A percentile compares a stretch with the other conserved stretches of the same genome.
These are phyloP conservation scores for Oreohelix idahoensis DNA, from an alignment of 1,140 invertebrate genomes.

Conservation along the genomic window DNA sequence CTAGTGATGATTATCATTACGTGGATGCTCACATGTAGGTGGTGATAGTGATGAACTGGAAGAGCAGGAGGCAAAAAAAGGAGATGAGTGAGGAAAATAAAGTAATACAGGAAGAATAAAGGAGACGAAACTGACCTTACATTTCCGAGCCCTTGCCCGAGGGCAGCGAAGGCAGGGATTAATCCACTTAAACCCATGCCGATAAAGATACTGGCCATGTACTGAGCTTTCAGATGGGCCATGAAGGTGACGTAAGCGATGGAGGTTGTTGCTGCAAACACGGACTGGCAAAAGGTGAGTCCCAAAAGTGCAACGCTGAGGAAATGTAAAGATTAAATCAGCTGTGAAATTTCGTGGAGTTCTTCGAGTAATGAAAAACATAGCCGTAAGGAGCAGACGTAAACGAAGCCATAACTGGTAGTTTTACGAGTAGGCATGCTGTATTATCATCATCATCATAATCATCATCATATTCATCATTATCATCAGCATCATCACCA, in stretches of 20 bases:
- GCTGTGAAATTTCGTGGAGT: too few relatives aligned
- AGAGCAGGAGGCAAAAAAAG: not conserved
- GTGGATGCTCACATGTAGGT: too few relatives aligned
- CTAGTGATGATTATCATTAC: too few relatives aligned
- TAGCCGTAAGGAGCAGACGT: too few relatives aligned
- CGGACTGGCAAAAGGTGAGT: constrained; percentile 84
- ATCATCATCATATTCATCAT: too few relatives aligned
- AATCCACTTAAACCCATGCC: constrained; percentile 90
- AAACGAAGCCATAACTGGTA: too few relatives aligned
- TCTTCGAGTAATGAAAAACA: too few relatives aligned
- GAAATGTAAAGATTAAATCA: not conserved
- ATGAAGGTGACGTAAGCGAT: constrained; percentile 92
- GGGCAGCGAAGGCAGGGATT: constrained; percentile 85
- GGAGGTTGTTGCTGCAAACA: constrained; percentile 92
- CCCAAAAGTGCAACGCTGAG: constrained; percentile 83
- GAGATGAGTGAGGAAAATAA: not conserved
- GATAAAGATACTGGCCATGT: constrained; percentile 79
- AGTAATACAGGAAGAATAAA: not conserved
- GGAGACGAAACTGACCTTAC: constrained; percentile 70
- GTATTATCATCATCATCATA: too few relatives aligned
- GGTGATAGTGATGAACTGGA: too few relatives aligned
- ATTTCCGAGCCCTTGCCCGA: constrained; percentile 84
- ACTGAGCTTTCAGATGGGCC: constrained; percentile 83
- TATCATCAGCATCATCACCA: too few relatives aligned
- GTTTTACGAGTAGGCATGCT: too few relatives aligned